These are phyloP conservation scores for Aleiodes alternator DNA, from an alignment of 2,888 invertebrate species.

Conservation along the genomic window DNA sequence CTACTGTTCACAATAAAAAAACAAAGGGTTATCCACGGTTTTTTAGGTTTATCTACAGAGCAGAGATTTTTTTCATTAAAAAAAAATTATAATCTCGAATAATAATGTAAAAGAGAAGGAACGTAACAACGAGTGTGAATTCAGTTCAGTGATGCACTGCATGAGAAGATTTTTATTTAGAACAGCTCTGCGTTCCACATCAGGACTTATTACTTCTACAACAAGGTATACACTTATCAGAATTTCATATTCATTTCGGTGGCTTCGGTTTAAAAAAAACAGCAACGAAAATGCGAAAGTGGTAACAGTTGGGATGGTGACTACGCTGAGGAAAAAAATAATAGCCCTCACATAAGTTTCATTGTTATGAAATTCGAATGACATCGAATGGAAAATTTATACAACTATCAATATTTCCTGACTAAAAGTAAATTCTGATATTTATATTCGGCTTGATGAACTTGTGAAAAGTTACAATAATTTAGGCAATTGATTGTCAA, in stretches of 20 bases:
- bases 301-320: neutral
- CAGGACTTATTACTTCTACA: slow-evolving; percentile 60
- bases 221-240: slow-evolving; percentile 65
- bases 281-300: neutral
- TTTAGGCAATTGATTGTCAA: neutral
- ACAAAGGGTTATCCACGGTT: too few relatives aligned
- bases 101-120: slow-evolving; percentile 40
- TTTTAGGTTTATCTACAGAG: slow-evolving; percentile 40
- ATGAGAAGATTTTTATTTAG: slow-evolving; percentile 65
- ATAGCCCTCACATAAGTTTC: too few relatives aligned
- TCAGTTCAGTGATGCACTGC: slow-evolving; percentile 68
- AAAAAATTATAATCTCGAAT: slow-evolving; percentile 51
- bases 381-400: too few relatives aligned
- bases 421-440: too few relatives aligned
- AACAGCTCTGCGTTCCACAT: slow-evolving; percentile 64
- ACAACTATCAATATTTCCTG: too few relatives aligned
- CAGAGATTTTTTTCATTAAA: slow-evolving; percentile 53
- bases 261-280: neutral
- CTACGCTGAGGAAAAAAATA: too few relatives aligned
- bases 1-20: too few relatives aligned
- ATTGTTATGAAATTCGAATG: too few relatives aligned
- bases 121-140: slow-evolving; percentile 13
- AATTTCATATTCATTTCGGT: neutral
- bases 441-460: too few relatives aligned
- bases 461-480: too few relatives aligned